A percentile compares a stretch with the other conserved stretches of the same genome.
phyloP scores from a whole-genome alignment of 1,140 invertebrate genomes.

The Coboldia fuscipes region DNA sequence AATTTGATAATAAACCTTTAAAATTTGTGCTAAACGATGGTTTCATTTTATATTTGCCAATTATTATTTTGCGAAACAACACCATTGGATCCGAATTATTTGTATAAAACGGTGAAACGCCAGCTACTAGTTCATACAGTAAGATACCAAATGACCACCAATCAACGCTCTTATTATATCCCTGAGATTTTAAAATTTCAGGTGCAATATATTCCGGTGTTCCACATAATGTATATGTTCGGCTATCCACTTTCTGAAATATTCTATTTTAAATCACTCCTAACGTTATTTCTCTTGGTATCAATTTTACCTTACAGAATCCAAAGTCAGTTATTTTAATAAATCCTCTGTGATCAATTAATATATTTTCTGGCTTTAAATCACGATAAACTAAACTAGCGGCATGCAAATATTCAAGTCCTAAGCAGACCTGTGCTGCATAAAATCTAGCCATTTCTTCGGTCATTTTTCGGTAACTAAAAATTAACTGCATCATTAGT shows the following conservation, averaged over 20 bases:
- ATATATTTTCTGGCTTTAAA: constrained; percentile 91
- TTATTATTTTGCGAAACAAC: constrained; percentile 75
- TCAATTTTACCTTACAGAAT: constrained; percentile 56
- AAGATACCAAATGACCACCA: constrained; percentile 92
- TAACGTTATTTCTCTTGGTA: too few species aligned
- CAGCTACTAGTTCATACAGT: constrained; percentile 64
- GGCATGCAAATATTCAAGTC: constrained; percentile 83
- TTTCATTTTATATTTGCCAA: constrained; percentile 48
- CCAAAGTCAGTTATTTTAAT: constrained; percentile 76
- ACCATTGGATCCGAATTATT: constrained; percentile 51
- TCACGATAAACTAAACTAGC: constrained; percentile 82
- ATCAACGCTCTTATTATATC: constrained; percentile 89
- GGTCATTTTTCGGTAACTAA: not conserved
- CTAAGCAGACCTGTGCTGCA: constrained; percentile 75
- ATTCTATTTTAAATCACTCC: too few species aligned
- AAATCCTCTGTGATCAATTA: constrained; percentile 75
- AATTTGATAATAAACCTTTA: constrained; percentile 69
- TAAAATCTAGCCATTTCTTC: constrained; percentile 75
- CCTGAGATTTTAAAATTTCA: too few species aligned
- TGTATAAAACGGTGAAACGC: constrained; percentile 64
- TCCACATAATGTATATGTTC: not conserved
- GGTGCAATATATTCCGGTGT: not conserved
- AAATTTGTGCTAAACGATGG: constrained; percentile 46
- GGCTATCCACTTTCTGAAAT: too few species aligned
- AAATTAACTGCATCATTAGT: constrained; percentile 58